Evolutionary conservation across 2,888 invertebrate genomes (phyloP).

Genomic region (Calliphora vomitoria): DNA sequence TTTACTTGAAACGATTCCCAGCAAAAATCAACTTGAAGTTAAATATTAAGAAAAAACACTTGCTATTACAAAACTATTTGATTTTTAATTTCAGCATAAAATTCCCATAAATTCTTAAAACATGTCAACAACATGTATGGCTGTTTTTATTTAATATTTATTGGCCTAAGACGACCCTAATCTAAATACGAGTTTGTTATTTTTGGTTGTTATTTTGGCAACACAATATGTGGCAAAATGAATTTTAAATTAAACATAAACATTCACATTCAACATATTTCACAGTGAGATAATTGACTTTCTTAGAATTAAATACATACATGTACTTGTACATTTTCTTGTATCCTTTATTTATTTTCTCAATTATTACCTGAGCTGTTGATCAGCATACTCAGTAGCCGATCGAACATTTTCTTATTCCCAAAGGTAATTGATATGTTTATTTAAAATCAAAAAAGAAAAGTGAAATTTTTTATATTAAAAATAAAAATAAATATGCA

Average conservation of each 20-base stretch:
- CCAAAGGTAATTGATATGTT: slow-evolving; percentile 70
- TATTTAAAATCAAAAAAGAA: slow-evolving; percentile 46
- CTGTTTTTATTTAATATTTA: neutral
- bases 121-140: slow-evolving; percentile 55
- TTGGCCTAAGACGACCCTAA: neutral
- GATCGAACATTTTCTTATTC: slow-evolving; percentile 25
- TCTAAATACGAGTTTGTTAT: slow-evolving; percentile 25
- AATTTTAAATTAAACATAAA: slow-evolving; percentile 69
- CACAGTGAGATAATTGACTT: slow-evolving; percentile 45
- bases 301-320: slow-evolving; percentile 48
- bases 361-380: slow-evolving; percentile 56
- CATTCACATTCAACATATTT: slow-evolving; percentile 19
- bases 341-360: slow-evolving; percentile 1
- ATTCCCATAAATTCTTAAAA: slow-evolving; percentile 39
- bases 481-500: neutral
- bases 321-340: neutral
- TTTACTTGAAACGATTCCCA: neutral
- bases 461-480: slow-evolving; percentile 48
- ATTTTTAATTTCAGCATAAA: slow-evolving; percentile 11
- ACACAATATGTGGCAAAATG: slow-evolving; percentile 66
- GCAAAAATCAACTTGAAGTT: neutral
- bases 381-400: slow-evolving; percentile 40
- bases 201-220: slow-evolving; percentile 31
- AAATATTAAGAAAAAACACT: slow-evolving; percentile 29
- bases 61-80: slow-evolving; percentile 6